Percentiles rank a stretch among this genome's conserved stretches.
Conservation (phyloP, 2,113 vertebrate genomes). For the Paraplagusia blochii region DNA sequence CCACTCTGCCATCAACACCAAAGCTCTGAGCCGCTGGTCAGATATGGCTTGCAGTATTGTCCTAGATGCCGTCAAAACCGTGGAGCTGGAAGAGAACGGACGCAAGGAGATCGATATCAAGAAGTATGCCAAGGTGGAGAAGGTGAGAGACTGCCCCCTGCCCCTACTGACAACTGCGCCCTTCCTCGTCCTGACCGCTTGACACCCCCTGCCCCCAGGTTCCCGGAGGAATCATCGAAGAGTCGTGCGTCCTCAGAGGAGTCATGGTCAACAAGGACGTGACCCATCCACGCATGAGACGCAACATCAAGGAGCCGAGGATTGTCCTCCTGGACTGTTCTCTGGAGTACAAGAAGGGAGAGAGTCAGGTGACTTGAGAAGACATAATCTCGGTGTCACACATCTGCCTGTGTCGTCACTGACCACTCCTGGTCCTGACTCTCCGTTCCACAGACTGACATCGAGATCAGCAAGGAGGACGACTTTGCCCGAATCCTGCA, state of each 20-base stretch:
- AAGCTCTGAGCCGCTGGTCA: constrained; percentile 64
- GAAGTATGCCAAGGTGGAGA: constrained; percentile 95
- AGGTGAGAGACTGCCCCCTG: constrained; percentile 66
- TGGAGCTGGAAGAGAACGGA: constrained; percentile 90
- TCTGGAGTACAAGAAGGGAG: constrained; percentile 96
- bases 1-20: constrained; percentile 81
- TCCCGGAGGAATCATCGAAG: constrained; percentile 90
- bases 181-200: too few species aligned
- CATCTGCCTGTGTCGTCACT: not conserved
- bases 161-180: not conserved
- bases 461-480: constrained; percentile 94
- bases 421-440: not conserved
- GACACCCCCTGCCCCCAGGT: constrained; percentile 74
- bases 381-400: not conserved
- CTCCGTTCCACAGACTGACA: constrained; percentile 82
- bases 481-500: constrained; percentile 95
- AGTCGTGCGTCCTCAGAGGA: constrained; percentile 86
- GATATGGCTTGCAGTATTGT: constrained; percentile 61
- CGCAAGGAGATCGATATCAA: constrained; percentile 96
- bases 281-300: constrained; percentile 90
- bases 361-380: constrained; percentile 85
- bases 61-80: constrained; percentile 83
- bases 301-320: constrained; percentile 86
- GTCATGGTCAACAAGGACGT: constrained; percentile 98
- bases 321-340: constrained; percentile 92